These are phyloP conservation scores for Antechinus stuartii DNA, from an alignment of 2,113 vertebrate genomes.

Conservation along the genomic window DNA sequence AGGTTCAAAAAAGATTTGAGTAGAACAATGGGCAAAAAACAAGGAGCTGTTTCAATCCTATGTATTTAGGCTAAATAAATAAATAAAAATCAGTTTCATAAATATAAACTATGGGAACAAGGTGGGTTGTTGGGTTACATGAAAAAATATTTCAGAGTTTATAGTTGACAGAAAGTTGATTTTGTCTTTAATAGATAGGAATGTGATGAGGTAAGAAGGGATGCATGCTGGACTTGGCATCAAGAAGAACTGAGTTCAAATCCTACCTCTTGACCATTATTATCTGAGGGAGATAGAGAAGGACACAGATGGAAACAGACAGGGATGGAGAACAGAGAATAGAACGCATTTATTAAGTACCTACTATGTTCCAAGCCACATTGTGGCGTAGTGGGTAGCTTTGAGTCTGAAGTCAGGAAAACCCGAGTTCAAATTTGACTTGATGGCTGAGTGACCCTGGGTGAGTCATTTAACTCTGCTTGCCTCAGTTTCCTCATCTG, in stretches of 20 bases:
- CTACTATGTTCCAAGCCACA: background rate
- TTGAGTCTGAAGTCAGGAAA: too few species aligned
- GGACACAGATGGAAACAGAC: too few species aligned
- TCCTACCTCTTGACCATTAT: background rate
- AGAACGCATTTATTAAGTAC: background rate
- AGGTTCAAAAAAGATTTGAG: background rate
- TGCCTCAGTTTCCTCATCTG: too few species aligned
- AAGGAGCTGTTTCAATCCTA: background rate
- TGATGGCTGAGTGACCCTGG: too few species aligned
- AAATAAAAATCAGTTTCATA: background rate
- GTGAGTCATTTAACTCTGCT: too few species aligned
- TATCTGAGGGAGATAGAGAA: background rate
- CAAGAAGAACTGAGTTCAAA: background rate
- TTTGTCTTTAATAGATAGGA: background rate
- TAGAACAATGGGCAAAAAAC: background rate
- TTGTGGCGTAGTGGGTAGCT: too few species aligned
- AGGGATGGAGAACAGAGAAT: too few species aligned
- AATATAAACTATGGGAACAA: background rate
- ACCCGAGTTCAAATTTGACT: too few species aligned
- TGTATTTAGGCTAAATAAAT: background rate
- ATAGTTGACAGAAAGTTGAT: background rate
- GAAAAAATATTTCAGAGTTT: background rate
- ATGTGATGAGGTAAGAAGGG: background rate
- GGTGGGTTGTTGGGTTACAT: background rate
- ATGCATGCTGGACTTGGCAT: background rate